Evolutionary conservation across 2,797 vertebrate genomes (phyloP).

Genomic region (Phataginus tricuspis): DNA sequence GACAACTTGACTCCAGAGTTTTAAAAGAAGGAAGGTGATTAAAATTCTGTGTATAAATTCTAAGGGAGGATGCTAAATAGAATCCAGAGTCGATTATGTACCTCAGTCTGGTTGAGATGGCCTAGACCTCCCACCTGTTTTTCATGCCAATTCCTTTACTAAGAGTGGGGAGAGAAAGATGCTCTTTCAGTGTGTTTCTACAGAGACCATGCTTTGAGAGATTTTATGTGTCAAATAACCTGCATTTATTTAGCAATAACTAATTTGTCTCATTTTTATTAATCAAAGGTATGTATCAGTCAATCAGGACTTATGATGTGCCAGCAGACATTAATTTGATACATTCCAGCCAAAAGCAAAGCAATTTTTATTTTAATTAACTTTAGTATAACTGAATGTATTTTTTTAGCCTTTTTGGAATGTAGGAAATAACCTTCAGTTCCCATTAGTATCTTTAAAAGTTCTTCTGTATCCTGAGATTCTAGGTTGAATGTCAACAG

Average conservation of each 20-base stretch:
- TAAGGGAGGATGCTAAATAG: constrained; percentile 9
- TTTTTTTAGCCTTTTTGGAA: constrained; percentile 40
- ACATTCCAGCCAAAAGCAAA: constrained; percentile 40
- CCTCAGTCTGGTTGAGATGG: neutral
- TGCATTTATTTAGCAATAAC: constrained; percentile 31
- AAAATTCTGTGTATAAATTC: neutral
- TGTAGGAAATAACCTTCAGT: constrained; percentile 18
- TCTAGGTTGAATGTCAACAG: neutral
- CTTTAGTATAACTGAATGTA: constrained; percentile 30
- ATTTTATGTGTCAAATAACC: neutral
- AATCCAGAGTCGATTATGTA: neutral
- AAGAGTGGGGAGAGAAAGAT: neutral
- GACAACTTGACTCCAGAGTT: neutral
- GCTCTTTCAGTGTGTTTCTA: neutral
- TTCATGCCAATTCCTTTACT: neutral
- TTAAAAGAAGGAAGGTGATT: constrained; percentile 39
- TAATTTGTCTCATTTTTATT: constrained; percentile 61
- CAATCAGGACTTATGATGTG: constrained; percentile 42
- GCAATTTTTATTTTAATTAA: constrained; percentile 70
- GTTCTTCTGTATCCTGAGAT: neutral
- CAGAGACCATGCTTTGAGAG: neutral
- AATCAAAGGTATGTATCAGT: constrained; percentile 32
- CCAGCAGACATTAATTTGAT: constrained; percentile 10
- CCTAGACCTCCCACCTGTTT: neutral
- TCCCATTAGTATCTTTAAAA: constrained; percentile 32